Percentiles rank a stretch among this genome's conserved stretches.
These are phyloP conservation scores for Atethmia centrago DNA, from an alignment of 2,888 invertebrate species.

Conservation along the genomic window DNA sequence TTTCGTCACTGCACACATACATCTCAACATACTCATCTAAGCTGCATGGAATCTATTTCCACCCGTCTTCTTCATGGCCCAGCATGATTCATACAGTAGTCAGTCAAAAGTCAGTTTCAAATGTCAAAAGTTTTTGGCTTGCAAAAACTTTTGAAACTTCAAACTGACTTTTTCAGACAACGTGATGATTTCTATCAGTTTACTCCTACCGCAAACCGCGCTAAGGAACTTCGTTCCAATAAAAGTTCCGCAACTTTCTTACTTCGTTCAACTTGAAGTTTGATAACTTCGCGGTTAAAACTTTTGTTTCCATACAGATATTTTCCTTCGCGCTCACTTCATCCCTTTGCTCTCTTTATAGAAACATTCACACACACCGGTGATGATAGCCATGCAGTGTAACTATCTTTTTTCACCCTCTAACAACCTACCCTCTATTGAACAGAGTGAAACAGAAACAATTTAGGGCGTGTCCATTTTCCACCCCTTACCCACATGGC, in stretches of 20 bases:
- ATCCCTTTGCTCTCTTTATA: background rate
- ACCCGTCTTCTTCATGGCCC: too few relatives aligned
- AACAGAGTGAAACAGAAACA: constrained; percentile 25
- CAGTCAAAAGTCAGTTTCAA: too few relatives aligned
- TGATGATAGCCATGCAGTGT: background rate
- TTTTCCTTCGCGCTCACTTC: background rate
- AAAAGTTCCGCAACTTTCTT: background rate
- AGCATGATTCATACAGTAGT: too few relatives aligned
- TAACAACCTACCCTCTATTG: background rate
- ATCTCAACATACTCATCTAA: too few relatives aligned
- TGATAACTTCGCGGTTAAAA: background rate
- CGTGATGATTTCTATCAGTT: background rate
- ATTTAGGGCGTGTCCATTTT: background rate
- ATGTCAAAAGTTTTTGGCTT: too few relatives aligned
- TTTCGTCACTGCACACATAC: too few relatives aligned
- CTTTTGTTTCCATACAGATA: background rate
- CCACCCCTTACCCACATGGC: background rate
- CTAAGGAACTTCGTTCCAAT: background rate
- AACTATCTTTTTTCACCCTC: constrained; percentile 13
- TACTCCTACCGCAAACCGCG: background rate
- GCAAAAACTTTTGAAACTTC: too few relatives aligned
- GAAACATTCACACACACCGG: background rate
- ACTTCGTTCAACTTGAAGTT: background rate
- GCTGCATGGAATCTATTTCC: too few relatives aligned
- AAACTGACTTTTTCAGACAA: too few relatives aligned